These are phyloP conservation scores for Asarcornis scutulata DNA, from an alignment of 2,113 vertebrate species.

Conservation along the genomic window DNA sequence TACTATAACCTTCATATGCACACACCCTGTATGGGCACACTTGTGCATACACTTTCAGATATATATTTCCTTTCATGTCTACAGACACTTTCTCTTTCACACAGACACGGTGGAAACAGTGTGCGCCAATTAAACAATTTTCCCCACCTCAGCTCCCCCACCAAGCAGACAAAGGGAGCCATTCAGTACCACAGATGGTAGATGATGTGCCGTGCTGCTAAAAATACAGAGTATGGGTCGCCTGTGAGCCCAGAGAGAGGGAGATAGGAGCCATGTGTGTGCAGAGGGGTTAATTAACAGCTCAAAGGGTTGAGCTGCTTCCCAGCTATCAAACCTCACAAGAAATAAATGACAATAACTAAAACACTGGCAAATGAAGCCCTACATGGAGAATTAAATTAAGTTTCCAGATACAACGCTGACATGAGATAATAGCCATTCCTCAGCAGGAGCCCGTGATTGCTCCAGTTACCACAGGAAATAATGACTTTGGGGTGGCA, in stretches of 20 bases:
- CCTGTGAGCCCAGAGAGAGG: not conserved
- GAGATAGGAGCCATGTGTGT: conserved; percentile 34
- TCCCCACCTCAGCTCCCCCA: conserved; percentile 23
- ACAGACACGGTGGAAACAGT: conserved; percentile 13
- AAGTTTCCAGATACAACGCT: conserved; percentile 48
- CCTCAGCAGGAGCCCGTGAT: conserved; percentile 30
- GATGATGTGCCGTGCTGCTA: conserved; percentile 42
- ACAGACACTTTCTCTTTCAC: not conserved
- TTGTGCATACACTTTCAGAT: not conserved
- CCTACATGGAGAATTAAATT: conserved; percentile 65
- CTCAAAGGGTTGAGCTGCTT: conserved; percentile 66
- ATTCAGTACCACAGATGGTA: conserved; percentile 44
- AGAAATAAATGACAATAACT: conserved; percentile 69
- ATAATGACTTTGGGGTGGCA: conserved; percentile 55
- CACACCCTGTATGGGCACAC: not conserved
- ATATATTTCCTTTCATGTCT: not conserved
- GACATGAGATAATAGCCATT: conserved; percentile 56
- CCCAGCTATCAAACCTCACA: conserved; percentile 64
- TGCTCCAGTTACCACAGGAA: conserved; percentile 60
- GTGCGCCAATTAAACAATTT: conserved; percentile 51
- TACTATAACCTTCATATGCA: not conserved
- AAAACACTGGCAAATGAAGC: conserved; percentile 67
- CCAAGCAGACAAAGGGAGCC: conserved; percentile 35
- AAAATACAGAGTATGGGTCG: conserved; percentile 45
- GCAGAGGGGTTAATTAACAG: conserved; percentile 70